Evolutionary conservation across 2,797 vertebrate species (phyloP), one percentile per base, ranked within the genome.

Genomic region (Enteromius trimaculatus): DNA sequence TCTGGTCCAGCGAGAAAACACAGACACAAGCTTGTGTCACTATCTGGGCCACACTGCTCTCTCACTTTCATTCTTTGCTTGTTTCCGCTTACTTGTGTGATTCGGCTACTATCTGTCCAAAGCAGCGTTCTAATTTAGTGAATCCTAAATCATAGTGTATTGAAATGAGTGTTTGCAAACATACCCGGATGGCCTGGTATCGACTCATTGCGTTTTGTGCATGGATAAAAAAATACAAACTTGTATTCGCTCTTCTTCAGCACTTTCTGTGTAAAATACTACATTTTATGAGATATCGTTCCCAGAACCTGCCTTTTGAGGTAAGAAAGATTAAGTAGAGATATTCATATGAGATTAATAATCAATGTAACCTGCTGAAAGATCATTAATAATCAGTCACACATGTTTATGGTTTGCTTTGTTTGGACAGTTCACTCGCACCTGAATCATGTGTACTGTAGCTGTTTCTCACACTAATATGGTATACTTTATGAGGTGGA

Each of bases 1-100:
- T 93, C 88, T 94, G 94, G 89, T 94, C 92, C 92, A 94, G 64
- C 34, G 91, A 92, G 90, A 94, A 94, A 95, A 92, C 85, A 94
- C 93, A 94, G 90, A 92, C 80, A n/a, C 60, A 62, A 47, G 82
- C 88, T 89, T 94, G 91, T 94, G 88, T 90, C 79, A 90, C 87
- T 84, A 71, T 86, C 81, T 16, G 1, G 68, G 62, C 37, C 23
- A 37, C 71, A n/a, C 37, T 66, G 21, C 72, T 71, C 21, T 76
- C 39, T 26, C 13, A n/a, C 44, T 70, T 29, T 82, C 34, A 10
- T 49, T 74, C 23, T 75, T 55, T 29, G 17, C 37, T 19, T 64
- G 62, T 64, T 64, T 31, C 9, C 4, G 26, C 0, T 2, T 77
- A 26, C 31, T 7, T 23, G 31, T 64, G 60, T 31, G 29, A 58